These are phyloP conservation scores for Tachysurus fulvidraco DNA, from an alignment of 2,113 vertebrate species.

Conservation along the genomic window DNA sequence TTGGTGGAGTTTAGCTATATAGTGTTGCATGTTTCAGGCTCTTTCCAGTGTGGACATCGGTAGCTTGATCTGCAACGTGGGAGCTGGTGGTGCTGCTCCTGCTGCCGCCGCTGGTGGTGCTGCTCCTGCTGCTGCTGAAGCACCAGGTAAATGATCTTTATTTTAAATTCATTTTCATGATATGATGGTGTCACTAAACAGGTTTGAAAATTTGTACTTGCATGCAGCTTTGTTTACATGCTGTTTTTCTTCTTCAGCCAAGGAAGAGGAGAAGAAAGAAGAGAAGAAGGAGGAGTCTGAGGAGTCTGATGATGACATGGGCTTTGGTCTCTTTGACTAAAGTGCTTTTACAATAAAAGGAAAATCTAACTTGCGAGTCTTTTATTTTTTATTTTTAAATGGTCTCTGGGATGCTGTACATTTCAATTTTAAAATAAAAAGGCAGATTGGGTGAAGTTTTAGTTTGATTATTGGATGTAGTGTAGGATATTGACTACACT, in stretches of 20 bases:
- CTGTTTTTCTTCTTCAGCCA: conserved; percentile 71
- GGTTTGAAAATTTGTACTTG: neutral
- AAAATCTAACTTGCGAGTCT: conserved; percentile 37
- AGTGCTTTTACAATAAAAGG: conserved; percentile 68
- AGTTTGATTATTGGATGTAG: no score
- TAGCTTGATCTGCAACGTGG: conserved; percentile 92
- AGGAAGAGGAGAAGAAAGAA: conserved; percentile 94
- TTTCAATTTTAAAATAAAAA: neutral
- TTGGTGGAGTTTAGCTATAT: neutral
- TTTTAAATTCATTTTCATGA: neutral
- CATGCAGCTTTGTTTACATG: neutral
- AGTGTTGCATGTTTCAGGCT: conserved; percentile 70
- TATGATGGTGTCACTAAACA: neutral
- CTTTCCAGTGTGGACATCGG: conserved; percentile 87
- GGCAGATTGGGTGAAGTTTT: no score
- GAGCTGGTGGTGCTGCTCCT: conserved; percentile 84
- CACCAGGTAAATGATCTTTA: conserved; percentile 76
- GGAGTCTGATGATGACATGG: conserved; percentile 98
- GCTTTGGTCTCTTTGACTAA: conserved; percentile 98
- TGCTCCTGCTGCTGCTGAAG: conserved; percentile 66
- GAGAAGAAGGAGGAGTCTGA: conserved; percentile 98
- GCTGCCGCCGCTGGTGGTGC: conserved; percentile 72
- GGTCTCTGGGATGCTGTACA: neutral
- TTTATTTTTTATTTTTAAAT: neutral
- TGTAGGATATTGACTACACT: no score